Evolutionary conservation across 2,797 vertebrate species (phyloP), one percentile per base, ranked within the genome.

Genomic region (Tachyglossus aculeatus): DNA sequence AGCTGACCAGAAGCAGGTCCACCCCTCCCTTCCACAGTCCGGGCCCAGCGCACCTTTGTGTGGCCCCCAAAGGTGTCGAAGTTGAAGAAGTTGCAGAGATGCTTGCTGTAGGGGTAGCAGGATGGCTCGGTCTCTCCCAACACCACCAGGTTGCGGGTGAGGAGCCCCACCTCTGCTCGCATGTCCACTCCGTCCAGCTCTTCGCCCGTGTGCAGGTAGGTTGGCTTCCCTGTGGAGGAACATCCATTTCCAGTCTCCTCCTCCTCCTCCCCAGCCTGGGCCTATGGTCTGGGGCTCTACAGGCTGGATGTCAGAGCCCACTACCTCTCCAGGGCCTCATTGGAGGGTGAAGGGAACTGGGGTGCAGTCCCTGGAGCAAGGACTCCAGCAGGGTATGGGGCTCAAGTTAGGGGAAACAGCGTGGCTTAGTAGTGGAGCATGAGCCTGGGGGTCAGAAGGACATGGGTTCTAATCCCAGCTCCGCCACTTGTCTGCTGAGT

Each of bases 51-150:
- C 92, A 99, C 98, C 97, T 99, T 99, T 63, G 99, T 73, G 77
- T 99, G 98, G 55, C 97, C 98, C 2, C 97, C 98, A 2, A 99
- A 98, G 19, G 97, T 98, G 84, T 99, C 98, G 0, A 98, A 98
- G 83, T 91, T 71, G 33, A 98, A 99, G 93, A 98, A 99, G 79
- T 91, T 93, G 93, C 97, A 99, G 59, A 96, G 71, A 43, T 96
- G 91, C 7, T 82, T 94, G 82, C 86, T 90, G 21, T 99, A 98
- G 33, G 89, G 82, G 12, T 93, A 93, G 89, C 98, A 99, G 15
- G 19, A 9, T 0, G 77, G 69, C 78, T 98, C 94, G 94, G 95
- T 94, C 90, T 97, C 95, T 0, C 97, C 98, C 66, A 81, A 90
- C 53, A 99, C 66, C 51, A 95, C 71, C 3, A 99, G 64, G 68